Percentiles rank a stretch among this genome's conserved stretches.
Evolutionary conservation across 2,888 invertebrate genomes (phyloP).

Genomic region (Kuschelorhynchus macadamiae): DNA sequence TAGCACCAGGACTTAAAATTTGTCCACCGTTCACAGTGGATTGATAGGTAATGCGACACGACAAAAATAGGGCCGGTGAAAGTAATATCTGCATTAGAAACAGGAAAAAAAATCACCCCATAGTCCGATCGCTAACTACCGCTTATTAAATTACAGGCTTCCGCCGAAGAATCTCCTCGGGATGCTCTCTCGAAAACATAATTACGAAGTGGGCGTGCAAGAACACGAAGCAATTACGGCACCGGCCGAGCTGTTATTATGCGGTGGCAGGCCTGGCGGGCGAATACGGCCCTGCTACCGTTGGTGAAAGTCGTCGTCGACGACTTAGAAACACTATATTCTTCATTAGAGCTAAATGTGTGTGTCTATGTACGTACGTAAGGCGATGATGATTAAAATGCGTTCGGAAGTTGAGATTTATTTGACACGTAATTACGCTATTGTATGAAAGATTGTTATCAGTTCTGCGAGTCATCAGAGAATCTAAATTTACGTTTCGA

Average conservation of each 20-base stretch:
- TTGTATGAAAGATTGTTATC: slow-evolving; percentile 33
- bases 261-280: slow-evolving; percentile 68
- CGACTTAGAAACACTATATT: slow-evolving; percentile 9
- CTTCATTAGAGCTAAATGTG: slow-evolving; percentile 30
- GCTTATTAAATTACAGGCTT: slow-evolving; percentile 52
- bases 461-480: too few relatives aligned
- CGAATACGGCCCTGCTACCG: slow-evolving; percentile 52
- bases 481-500: too few relatives aligned
- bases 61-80: too few relatives aligned
- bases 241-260: slow-evolving; percentile 66
- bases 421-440: slow-evolving; percentile 26
- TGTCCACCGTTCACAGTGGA: too few relatives aligned
- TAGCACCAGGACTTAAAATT: too few relatives aligned
- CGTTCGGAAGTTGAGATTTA: slow-evolving; percentile 33
- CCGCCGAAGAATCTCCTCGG: slow-evolving; percentile 46
- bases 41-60: too few relatives aligned
- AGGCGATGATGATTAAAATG: slow-evolving; percentile 23
- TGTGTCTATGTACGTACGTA: neutral
- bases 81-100: too few relatives aligned
- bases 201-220: slow-evolving; percentile 68
- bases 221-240: slow-evolving; percentile 67
- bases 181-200: slow-evolving; percentile 64
- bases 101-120: too few relatives aligned
- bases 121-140: slow-evolving; percentile 15
- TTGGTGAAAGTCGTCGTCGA: neutral